phyloP scores from a whole-genome alignment of 2,113 vertebrate genomes.

The Oenanthe oenanthe region DNA sequence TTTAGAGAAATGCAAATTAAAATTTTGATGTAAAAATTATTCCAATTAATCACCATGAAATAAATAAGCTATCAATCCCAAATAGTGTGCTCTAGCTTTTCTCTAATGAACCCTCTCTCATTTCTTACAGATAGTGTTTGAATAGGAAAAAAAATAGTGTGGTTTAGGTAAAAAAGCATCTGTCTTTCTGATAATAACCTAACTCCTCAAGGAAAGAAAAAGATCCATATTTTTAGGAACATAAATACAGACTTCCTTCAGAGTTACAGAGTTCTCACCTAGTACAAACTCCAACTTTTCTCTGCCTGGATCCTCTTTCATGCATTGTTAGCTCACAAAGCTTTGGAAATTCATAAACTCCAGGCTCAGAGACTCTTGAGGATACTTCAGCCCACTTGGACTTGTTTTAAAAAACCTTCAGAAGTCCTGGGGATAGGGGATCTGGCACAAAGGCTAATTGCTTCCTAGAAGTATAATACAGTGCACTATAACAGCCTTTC shows the following conservation, averaged over 20 bases:
- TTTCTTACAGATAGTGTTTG: neutral
- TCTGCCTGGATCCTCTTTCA: neutral
- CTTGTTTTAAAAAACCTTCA: neutral
- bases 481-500: rapidly evolving
- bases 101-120: neutral
- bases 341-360: neutral
- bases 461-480: neutral
- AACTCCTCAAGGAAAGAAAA: neutral
- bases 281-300: neutral
- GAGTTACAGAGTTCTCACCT: neutral
- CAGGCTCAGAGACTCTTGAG: neutral
- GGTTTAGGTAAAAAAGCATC: neutral
- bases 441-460: neutral
- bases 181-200: neutral
- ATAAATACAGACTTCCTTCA: neutral
- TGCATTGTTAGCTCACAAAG: neutral
- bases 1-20: neutral
- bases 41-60: neutral
- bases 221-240: neutral
- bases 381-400: neutral
- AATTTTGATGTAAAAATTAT: neutral
- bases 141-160: neutral
- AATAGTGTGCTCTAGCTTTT: neutral
- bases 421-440: neutral
- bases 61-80: neutral